Percentiles rank a stretch among this genome's conserved stretches.
Conservation (phyloP, 2,888 invertebrate species). For the Alcis repandata region DNA sequence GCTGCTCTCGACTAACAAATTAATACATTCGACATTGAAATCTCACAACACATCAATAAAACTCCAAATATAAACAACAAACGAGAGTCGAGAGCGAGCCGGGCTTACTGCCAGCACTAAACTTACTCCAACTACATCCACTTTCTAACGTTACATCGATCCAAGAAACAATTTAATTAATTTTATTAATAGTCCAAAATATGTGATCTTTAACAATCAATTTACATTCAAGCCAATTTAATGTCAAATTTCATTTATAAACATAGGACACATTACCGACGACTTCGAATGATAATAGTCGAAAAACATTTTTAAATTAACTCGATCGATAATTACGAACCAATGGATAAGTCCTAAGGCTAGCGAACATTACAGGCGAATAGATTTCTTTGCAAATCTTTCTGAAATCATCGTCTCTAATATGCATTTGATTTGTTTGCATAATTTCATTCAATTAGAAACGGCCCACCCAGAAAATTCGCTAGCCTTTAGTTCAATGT, state of each 20-base stretch:
- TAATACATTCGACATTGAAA: slow-evolving; percentile 76
- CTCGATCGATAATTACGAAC: neutral
- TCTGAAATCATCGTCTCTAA: neutral
- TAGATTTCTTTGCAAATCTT: neutral
- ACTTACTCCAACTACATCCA: slow-evolving; percentile 66
- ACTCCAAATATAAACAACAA: slow-evolving; percentile 74
- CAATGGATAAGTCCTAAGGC: neutral
- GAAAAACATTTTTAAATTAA: neutral
- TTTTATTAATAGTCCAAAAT: slow-evolving; percentile 65
- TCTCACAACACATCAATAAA: slow-evolving; percentile 76
- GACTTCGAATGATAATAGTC: neutral
- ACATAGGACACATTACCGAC: neutral
- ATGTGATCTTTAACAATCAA: slow-evolving; percentile 41
- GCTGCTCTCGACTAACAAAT: slow-evolving; percentile 60
- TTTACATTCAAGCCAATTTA: too few relatives aligned
- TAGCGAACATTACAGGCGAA: neutral
- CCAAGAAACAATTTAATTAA: slow-evolving; percentile 63
- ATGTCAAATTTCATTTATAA: too few relatives aligned
- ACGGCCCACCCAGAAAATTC: neutral
- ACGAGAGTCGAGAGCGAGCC: slow-evolving; percentile 64
- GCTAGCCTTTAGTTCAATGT: slow-evolving; percentile 8
- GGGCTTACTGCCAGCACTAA: slow-evolving; percentile 67
- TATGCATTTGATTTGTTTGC: neutral
- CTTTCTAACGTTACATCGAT: slow-evolving; percentile 69
- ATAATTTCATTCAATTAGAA: neutral